Evolutionary conservation across 1,140 invertebrate genomes (phyloP).

Genomic region (Bombus impatiens): DNA sequence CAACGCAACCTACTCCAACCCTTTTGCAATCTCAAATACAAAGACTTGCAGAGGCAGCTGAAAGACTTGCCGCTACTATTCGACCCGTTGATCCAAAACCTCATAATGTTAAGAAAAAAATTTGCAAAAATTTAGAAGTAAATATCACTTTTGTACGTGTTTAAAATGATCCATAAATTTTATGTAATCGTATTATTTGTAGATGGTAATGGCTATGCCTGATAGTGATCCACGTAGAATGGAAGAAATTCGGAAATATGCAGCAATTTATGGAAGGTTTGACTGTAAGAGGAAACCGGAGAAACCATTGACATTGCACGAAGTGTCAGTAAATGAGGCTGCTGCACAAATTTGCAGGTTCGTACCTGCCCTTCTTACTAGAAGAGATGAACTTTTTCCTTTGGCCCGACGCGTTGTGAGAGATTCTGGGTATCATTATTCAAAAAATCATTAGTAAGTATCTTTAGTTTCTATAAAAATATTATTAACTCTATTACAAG

Average conservation of each 20-base stretch:
- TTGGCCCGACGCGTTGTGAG: slow-evolving; percentile 96
- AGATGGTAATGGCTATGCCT: slow-evolving; percentile 94
- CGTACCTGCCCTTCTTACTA: slow-evolving; percentile 93
- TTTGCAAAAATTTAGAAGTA: slow-evolving; percentile 95
- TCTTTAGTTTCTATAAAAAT: slow-evolving; percentile 25
- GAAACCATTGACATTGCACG: slow-evolving; percentile 97
- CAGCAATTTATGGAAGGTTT: slow-evolving; percentile 97
- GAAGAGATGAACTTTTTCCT: slow-evolving; percentile 97
- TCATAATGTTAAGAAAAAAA: slow-evolving; percentile 95
- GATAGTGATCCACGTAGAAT: slow-evolving; percentile 93
- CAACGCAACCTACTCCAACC: slow-evolving; percentile 88
- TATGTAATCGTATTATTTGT: slow-evolving; percentile 8
- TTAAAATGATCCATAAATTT: not conserved
- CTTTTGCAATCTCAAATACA: slow-evolving; percentile 92
- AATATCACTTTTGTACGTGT: not conserved
- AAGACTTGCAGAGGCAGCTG: slow-evolving; percentile 91
- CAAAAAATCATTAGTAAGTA: slow-evolving; percentile 89
- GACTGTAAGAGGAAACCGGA: slow-evolving; percentile 98
- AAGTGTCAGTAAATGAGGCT: slow-evolving; percentile 98
- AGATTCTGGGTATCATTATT: slow-evolving; percentile 95
- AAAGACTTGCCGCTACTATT: slow-evolving; percentile 91
- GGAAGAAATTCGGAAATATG: slow-evolving; percentile 97
- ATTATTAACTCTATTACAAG: slow-evolving; percentile 8
- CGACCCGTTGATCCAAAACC: slow-evolving; percentile 94
- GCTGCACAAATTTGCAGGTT: slow-evolving; percentile 97